Evolutionary conservation across 2,888 invertebrate genomes (phyloP), one percentile per base, ranked within the genome.

Genomic region (Nipponacmea schrenckii): DNA sequence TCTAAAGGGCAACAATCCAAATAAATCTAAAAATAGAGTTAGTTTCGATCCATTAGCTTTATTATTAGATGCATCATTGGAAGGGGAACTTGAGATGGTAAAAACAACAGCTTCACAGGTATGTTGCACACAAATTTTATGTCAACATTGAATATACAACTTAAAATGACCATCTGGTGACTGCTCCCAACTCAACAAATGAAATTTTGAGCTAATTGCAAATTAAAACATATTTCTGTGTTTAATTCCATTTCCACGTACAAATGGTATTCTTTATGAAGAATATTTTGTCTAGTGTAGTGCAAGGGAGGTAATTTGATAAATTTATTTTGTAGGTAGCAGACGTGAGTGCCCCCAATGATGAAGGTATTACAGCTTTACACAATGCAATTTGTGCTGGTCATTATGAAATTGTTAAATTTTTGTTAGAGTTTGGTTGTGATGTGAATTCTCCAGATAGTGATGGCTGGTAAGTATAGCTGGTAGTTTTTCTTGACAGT

Each of bases 321-420:
- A 39, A 8, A 63, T 63, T 64, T 68, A 27, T 69, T 64, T 74
- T 73, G 12, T 77, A 97, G 92, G 94, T 97, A 79, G 92, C 95
- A 80, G 96, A 98, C 91, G 96, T 98, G 56, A 98, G 97, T 89
- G 96, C 96, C 70, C 96, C 98, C 73, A 99, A 98, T 89, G 98
- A 99, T 89, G 99, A 99, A 90, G 99, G 99, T 70, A 99, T 99
- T 86, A 99, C 99, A 0, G 99, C 99, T 62, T 92, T 99, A 74
- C 99, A 99, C 91, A 99, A 99, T 90, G 98, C 99, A 82, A 98
- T 99, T 86, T 99, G 99, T 90, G 99, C 99, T 1, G 98, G 98
- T 24, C 98, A 99, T 91, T 93, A 96, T 86, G 98, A 98, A 87
- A 98, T 99, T 86, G 98, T 99, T 83, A 95, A 95, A 91, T 97